Percentiles rank a stretch among this genome's conserved stretches.
These are phyloP conservation scores for Limenitis camilla DNA, from an alignment of 2,888 invertebrate genomes.

Conservation along the genomic window DNA sequence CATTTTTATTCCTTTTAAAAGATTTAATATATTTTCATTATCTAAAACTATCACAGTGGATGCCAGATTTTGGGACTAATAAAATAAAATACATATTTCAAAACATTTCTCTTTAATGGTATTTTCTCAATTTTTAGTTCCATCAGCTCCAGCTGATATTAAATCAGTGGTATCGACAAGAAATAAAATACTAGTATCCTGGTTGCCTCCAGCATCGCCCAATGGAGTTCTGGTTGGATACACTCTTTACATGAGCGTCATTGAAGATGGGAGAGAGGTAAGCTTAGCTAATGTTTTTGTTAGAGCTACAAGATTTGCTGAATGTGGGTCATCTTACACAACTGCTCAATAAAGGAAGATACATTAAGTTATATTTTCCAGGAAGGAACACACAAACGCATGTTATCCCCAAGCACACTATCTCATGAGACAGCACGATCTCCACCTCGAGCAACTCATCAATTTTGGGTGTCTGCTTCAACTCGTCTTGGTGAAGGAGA, in stretches of 20 bases:
- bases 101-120: no score
- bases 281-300: conserved; percentile 14
- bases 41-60: no score
- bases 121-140: no score
- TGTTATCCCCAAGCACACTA: conserved; percentile 80
- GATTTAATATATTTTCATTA: no score
- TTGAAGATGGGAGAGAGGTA: conserved; percentile 84
- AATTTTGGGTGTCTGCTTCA: conserved; percentile 82
- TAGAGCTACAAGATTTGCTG: not conserved
- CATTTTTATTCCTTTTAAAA: no score
- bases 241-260: conserved; percentile 86
- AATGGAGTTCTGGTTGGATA: conserved; percentile 90
- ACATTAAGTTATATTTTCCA: conserved; percentile 27
- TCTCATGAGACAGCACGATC: conserved; percentile 81
- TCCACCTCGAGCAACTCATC: conserved; percentile 82
- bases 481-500: conserved; percentile 90
- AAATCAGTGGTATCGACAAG: conserved; percentile 91
- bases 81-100: no score
- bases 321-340: no score
- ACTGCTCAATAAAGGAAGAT: no score
- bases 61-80: no score
- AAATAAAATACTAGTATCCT: conserved; percentile 89
- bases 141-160: conserved; percentile 88
- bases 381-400: conserved; percentile 84
- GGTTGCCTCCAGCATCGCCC: conserved; percentile 88